phyloP scores from a whole-genome alignment of 2,113 vertebrate species.

The Otolemur garnettii region DNA sequence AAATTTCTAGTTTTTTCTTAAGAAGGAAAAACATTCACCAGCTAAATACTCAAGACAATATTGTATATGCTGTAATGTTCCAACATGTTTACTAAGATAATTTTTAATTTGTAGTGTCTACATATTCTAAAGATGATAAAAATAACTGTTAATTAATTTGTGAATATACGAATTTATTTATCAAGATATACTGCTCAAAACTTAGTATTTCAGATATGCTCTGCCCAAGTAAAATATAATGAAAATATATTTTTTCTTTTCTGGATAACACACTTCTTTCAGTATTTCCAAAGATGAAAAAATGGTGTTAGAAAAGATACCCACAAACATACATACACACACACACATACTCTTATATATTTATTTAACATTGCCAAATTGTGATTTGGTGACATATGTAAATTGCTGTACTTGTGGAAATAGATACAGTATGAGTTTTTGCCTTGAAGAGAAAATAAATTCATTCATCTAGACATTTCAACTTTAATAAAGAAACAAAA shows the following conservation, averaged over 20 bases:
- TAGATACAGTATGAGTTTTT: not conserved
- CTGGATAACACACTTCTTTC: not conserved
- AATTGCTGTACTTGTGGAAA: not conserved
- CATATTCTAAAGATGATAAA: not conserved
- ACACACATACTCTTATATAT: not conserved
- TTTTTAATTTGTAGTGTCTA: not conserved
- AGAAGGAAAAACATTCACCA: not conserved
- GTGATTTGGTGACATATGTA: not conserved
- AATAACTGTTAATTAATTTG: not conserved
- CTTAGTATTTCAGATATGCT: not conserved
- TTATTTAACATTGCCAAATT: not conserved
- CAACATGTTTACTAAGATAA: not conserved
- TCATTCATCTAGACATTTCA: constrained; percentile 3
- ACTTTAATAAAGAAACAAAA: constrained; percentile 51
- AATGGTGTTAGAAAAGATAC: not conserved
- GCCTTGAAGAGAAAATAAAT: constrained; percentile 25
- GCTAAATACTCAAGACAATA: not conserved
- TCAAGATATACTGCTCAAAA: not conserved
- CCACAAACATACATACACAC: not conserved
- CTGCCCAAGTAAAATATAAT: not conserved
- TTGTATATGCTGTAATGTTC: not conserved
- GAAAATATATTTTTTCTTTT: not conserved
- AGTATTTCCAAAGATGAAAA: not conserved
- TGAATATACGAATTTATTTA: constrained; percentile 10
- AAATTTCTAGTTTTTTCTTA: not conserved